Evolutionary conservation across 2,113 vertebrate genomes (phyloP).

Genomic region (Platycercus adscitus): DNA sequence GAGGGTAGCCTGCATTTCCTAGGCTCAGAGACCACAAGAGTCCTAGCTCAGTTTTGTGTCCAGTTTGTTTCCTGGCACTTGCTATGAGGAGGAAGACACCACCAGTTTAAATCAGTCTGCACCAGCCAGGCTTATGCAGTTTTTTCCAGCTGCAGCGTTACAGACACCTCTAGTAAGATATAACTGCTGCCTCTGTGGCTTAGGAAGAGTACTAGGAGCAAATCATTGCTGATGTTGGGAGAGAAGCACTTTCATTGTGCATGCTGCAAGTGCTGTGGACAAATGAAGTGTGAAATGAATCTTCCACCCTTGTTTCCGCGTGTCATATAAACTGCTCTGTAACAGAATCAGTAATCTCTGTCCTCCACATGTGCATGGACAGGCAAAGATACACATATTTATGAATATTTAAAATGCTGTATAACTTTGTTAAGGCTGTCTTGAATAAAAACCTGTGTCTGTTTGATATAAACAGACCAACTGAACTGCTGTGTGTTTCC

Average conservation of each 20-base stretch:
- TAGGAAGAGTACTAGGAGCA: background rate
- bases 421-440: conserved; percentile 3
- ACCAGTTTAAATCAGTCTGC: background rate
- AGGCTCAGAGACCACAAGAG: background rate
- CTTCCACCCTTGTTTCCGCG: background rate
- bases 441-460: conserved; percentile 1
- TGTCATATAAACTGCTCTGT: background rate
- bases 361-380: background rate
- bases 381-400: background rate
- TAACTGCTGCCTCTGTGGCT: background rate
- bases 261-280: background rate
- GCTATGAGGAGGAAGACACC: background rate
- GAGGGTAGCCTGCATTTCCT: background rate
- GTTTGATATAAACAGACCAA: conserved; percentile 16
- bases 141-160: background rate
- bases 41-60: background rate
- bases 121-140: background rate
- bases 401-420: background rate
- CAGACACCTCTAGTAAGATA: background rate
- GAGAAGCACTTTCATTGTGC: background rate
- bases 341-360: background rate
- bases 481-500: conserved; percentile 20
- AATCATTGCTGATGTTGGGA: background rate
- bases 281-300: conserved; percentile 29
- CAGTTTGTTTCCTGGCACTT: background rate